Base-by-base conservation (phyloP, 2,888 invertebrate species). In the Strigamia maritima region DNA sequence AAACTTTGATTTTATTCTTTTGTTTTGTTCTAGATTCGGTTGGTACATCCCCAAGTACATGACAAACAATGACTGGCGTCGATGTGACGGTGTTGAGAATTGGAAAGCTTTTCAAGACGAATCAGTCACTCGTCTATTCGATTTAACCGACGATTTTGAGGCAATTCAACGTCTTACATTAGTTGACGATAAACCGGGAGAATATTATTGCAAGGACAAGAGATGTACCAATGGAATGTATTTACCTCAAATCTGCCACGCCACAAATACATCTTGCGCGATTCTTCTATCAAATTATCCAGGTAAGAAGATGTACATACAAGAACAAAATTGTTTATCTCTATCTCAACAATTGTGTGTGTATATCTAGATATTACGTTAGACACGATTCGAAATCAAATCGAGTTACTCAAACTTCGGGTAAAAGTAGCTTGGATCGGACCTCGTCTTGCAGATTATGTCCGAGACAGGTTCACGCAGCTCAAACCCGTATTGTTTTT, bases 351-450 rank as follows among this genome's bases (percentile, higher is more conserved):
- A 70, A 70, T 70, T 19, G 35, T 54, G 54, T 54, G 4, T 54
- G 6, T 75, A 81, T 54, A n/a, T 54, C 19, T 75, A 81, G 81
- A 77, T 28, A 70, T 80, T n/a, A 79, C 81, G 24, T 80, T 81
- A 28, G 78, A 76, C 7, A 80, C 80, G 78, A 81, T 81, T 19
- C 35, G 77, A 75, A 84, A 89, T 0, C 91, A 92, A 82, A 90
- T 93, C 60, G 85, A 88, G 14, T 87, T 89, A 79, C 86, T 90
- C 78, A 86, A 89, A 40, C 86, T 92, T 16, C 89, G 88, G 81
- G 90, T 92, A 0, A 90, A 90, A 83, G 90, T 93, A 0, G 87
- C 90, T 6, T 93, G 92, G 92, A 85, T 93, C 16, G 93, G 92
- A 0, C 84, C 87, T 0, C 86, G 90, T 81, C 86, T 93, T 75